These are phyloP conservation scores for Idaea dimidiata DNA, from an alignment of 2,888 invertebrate genomes.

Conservation along the genomic window DNA sequence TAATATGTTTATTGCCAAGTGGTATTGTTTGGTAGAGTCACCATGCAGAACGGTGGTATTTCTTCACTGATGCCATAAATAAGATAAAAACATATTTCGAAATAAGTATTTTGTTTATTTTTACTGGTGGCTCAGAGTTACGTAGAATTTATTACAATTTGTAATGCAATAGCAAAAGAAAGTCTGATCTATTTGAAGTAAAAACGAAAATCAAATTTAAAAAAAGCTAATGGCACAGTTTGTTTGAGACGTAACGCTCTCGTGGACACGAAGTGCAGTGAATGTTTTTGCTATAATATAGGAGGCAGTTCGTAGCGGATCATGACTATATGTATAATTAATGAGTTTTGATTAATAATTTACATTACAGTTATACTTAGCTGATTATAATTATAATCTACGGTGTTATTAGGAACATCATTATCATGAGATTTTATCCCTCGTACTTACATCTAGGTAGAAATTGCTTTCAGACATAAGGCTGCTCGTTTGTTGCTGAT, in stretches of 20 bases:
- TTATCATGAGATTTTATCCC: too few relatives aligned
- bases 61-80: neutral
- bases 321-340: slow-evolving; percentile 29
- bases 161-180: neutral
- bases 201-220: neutral
- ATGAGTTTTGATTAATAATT: slow-evolving; percentile 13
- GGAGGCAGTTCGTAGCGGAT: slow-evolving; percentile 25
- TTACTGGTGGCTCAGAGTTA: neutral
- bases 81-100: neutral
- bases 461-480: too few relatives aligned
- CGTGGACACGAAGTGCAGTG: slow-evolving; percentile 48
- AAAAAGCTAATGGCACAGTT: slow-evolving; percentile 39
- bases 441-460: too few relatives aligned
- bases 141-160: neutral
- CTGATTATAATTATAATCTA: neutral
- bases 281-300: slow-evolving; percentile 55
- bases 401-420: neutral
- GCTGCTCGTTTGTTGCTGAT: too few relatives aligned
- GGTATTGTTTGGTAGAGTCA: neutral
- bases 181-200: neutral
- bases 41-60: neutral
- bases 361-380: slow-evolving; percentile 8
- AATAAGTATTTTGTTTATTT: neutral
- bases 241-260: slow-evolving; percentile 64
- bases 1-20: slow-evolving; percentile 2